Evolutionary conservation across 2,888 invertebrate genomes (phyloP).

Genomic region (Rhaphigaster nebulosa): DNA sequence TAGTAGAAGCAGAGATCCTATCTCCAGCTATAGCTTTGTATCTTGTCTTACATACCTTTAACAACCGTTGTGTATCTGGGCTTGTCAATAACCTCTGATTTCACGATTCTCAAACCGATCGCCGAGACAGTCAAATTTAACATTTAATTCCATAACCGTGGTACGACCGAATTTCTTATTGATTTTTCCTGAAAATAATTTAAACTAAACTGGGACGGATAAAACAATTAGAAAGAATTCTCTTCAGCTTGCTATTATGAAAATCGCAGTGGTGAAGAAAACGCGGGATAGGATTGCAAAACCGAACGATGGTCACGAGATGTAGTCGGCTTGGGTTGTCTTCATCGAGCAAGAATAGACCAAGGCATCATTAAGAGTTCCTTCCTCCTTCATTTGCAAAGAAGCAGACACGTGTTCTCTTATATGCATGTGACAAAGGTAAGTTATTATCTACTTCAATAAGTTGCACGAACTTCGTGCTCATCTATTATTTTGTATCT

Average conservation of each 20-base stretch:
- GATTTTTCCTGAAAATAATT: background rate
- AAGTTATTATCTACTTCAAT: background rate
- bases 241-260: background rate
- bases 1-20: background rate
- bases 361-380: slow-evolving; percentile 13
- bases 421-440: background rate
- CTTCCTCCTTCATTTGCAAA: slow-evolving; percentile 13
- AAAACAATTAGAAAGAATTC: background rate
- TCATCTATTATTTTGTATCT: background rate
- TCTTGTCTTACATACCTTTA: background rate
- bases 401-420: slow-evolving; percentile 9
- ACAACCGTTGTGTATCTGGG: background rate
- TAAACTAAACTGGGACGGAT: background rate
- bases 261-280: background rate
- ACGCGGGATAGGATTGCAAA: background rate
- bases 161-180: background rate
- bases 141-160: background rate
- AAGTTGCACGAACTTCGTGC: slow-evolving; percentile 25
- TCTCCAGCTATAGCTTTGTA: background rate
- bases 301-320: background rate
- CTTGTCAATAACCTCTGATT: background rate
- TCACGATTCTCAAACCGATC: background rate
- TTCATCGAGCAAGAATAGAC: slow-evolving; percentile 10
- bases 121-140: background rate
- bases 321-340: background rate